Conservation (phyloP, 2,113 vertebrate species). For the Melanocharis versteri region DNA sequence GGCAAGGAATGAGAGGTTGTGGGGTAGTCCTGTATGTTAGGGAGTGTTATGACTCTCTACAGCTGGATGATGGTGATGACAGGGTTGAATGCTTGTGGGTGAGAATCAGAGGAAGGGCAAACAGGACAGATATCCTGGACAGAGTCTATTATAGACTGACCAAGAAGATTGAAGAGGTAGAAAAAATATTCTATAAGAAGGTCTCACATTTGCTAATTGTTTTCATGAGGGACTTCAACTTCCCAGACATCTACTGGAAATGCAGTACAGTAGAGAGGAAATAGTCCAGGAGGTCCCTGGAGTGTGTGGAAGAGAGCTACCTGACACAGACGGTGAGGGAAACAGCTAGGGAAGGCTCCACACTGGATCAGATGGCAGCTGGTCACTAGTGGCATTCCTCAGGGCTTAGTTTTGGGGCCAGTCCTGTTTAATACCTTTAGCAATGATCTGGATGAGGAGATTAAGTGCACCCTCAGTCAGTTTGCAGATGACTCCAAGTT, state of each 20-base stretch:
- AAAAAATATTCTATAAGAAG: not conserved
- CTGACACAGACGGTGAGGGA: not conserved
- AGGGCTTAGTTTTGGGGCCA: not conserved
- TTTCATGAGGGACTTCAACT: not conserved
- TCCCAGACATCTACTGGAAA: not conserved
- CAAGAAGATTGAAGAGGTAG: not conserved
- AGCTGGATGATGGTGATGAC: not conserved
- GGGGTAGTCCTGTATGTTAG: not conserved
- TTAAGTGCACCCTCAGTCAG: not conserved
- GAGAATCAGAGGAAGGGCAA: not conserved
- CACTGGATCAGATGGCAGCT: not conserved
- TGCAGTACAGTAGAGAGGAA: not conserved
- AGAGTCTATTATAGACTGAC: not conserved
- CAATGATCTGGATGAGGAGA: not conserved
- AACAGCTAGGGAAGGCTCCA: not conserved
- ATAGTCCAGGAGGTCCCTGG: not conserved
- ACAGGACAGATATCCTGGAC: not conserved
- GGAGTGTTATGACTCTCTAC: not conserved
- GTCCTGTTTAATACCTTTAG: not conserved
- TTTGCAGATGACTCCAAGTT: not conserved
- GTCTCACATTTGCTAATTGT: not conserved
- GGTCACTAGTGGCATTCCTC: rapidly evolving
- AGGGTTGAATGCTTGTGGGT: not conserved
- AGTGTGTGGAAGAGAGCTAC: too few species aligned
- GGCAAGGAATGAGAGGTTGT: not conserved